Conservation (phyloP, 1,140 invertebrate genomes). For the Chionoecetes opilio region DNA sequence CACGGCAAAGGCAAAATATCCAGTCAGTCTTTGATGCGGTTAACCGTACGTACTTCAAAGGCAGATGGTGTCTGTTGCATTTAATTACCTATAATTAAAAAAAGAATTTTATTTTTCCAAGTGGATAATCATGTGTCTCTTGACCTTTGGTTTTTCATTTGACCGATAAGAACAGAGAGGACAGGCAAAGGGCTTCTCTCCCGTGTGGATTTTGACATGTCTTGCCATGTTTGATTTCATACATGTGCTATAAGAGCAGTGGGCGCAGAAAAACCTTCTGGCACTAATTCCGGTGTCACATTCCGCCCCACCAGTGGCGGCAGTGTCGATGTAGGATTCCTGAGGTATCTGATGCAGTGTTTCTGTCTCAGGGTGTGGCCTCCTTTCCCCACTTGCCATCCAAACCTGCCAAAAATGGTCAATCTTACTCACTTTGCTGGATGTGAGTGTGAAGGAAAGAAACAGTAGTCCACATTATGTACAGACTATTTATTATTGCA, state of each 20-base stretch:
- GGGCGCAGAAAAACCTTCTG: constrained; percentile 31
- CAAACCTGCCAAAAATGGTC: constrained; percentile 66
- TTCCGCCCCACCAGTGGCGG: neutral
- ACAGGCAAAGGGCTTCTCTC: constrained; percentile 66
- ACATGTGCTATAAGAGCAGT: constrained; percentile 60
- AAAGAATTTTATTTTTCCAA: no score
- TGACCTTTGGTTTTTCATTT: constrained; percentile 63
- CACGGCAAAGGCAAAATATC: no score
- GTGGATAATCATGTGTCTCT: constrained; percentile 60
- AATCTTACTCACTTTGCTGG: constrained; percentile 48
- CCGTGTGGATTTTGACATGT: constrained; percentile 51
- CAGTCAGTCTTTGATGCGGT: no score
- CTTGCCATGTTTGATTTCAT: constrained; percentile 41
- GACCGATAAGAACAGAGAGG: constrained; percentile 60
- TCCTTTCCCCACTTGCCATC: constrained; percentile 48
- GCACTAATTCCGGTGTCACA: neutral
- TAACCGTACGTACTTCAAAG: no score
- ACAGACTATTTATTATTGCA: neutral
- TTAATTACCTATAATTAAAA: no score
- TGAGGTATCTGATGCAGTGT: constrained; percentile 33
- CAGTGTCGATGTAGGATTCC: neutral
- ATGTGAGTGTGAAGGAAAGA: constrained; percentile 16
- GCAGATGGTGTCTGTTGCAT: no score
- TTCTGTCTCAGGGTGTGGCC: constrained; percentile 52
- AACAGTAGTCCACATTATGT: constrained; percentile 12